Evolutionary conservation across 2,888 invertebrate genomes (phyloP).

Genomic region (Lycia hirtaria): DNA sequence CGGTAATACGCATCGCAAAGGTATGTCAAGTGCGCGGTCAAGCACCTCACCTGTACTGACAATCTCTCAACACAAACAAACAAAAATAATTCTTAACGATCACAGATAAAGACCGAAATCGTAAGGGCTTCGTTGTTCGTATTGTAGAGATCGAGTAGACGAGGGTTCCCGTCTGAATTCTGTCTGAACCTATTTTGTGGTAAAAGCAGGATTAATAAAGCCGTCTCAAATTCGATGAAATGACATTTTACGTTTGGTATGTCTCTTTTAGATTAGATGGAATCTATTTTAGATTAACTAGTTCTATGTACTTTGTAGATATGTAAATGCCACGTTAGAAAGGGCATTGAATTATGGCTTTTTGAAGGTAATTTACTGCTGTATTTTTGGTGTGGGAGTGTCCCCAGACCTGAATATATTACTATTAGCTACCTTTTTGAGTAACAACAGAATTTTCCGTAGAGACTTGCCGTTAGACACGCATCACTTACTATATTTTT

Average conservation of each 20-base stretch:
- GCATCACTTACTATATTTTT: conserved; percentile 3
- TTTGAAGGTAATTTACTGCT: conserved; percentile 1
- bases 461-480: background rate
- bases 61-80: conserved; percentile 15
- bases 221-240: background rate
- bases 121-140: background rate
- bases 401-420: conserved; percentile 12
- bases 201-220: background rate
- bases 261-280: background rate
- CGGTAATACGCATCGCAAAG: conserved; percentile 54
- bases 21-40: conserved; percentile 69
- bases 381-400: background rate
- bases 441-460: conserved; percentile 7
- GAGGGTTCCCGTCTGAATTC: conserved; percentile 8
- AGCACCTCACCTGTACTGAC: conserved; percentile 67
- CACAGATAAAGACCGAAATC: background rate
- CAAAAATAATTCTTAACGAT: conserved; percentile 26
- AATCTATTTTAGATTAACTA: background rate
- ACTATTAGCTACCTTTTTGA: conserved; percentile 14
- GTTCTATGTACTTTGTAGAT: background rate
- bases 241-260: background rate
- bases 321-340: background rate
- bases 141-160: conserved; percentile 1
- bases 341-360: background rate
- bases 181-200: conserved; percentile 13